Evolutionary conservation across 2,113 vertebrate species (phyloP).

Genomic region (Muntiacus reevesi): DNA sequence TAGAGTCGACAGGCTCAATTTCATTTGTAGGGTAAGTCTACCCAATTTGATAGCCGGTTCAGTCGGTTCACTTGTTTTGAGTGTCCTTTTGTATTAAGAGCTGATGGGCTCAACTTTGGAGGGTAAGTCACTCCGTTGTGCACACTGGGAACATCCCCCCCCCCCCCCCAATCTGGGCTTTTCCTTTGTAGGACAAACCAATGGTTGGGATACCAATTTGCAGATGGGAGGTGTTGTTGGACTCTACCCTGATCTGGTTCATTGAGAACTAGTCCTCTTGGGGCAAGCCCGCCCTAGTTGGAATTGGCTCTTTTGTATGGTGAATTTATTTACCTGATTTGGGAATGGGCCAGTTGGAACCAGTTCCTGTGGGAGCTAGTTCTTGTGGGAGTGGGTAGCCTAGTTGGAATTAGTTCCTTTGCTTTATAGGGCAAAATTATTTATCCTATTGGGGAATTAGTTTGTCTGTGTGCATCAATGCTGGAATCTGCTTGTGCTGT

Average conservation of each 20-base stretch:
- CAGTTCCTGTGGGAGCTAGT: background rate
- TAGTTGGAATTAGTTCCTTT: background rate
- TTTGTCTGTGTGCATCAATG: background rate
- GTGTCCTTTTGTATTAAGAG: background rate
- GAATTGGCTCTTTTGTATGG: background rate
- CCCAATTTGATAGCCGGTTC: rapidly evolving
- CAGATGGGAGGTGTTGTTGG: background rate
- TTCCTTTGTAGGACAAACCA: background rate
- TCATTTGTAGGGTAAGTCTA: background rate
- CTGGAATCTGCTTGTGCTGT: background rate
- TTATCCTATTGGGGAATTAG: background rate
- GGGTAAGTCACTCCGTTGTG: background rate
- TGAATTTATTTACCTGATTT: background rate
- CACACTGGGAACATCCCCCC: background rate
- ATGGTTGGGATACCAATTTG: background rate
- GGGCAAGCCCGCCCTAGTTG: background rate
- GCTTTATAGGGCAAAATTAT: background rate
- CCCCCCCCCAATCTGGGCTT: background rate
- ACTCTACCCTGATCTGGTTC: background rate
- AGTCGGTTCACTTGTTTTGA: background rate
- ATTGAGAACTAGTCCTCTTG: background rate
- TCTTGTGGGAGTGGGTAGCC: background rate
- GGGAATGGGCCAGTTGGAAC: background rate
- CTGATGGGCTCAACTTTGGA: background rate
- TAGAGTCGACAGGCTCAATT: background rate